Conservation (phyloP, 2,797 vertebrate genomes). For the Melanotaenia boesemani region DNA sequence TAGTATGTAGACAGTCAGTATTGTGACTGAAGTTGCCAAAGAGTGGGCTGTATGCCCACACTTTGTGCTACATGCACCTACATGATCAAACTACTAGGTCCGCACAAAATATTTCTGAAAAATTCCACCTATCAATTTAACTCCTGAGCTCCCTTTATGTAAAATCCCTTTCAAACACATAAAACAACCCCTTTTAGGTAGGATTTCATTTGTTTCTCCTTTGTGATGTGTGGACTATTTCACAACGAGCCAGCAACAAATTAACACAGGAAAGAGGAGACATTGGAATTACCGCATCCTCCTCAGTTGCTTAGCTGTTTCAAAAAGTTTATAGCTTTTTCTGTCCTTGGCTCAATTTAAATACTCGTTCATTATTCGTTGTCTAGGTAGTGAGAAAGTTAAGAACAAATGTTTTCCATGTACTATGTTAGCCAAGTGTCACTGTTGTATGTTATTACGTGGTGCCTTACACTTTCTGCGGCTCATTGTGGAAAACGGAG, state of each 20-base stretch:
- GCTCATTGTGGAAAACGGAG: conserved; percentile 37
- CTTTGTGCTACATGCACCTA: conserved; percentile 31
- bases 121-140: not conserved
- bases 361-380: conserved; percentile 6
- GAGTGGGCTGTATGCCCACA: conserved; percentile 31
- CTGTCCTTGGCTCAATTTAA: not conserved
- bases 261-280: not conserved
- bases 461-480: conserved; percentile 13
- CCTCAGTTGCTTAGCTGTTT: not conserved
- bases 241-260: not conserved
- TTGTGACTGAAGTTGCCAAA: conserved; percentile 36
- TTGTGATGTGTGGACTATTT: not conserved
- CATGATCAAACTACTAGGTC: conserved; percentile 1
- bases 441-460: not conserved
- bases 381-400: not conserved
- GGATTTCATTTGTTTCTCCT: not conserved
- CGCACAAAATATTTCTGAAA: not conserved
- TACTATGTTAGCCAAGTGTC: conserved; percentile 4
- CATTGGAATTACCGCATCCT: not conserved
- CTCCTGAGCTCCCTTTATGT: not conserved
- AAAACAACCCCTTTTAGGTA: not conserved
- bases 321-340: not conserved
- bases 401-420: conserved; percentile 3
- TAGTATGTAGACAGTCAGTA: conserved; percentile 18
- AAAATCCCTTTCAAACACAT: not conserved